Base-by-base conservation (phyloP, 2,797 vertebrate genomes). In the Myotis findleyi region DNA sequence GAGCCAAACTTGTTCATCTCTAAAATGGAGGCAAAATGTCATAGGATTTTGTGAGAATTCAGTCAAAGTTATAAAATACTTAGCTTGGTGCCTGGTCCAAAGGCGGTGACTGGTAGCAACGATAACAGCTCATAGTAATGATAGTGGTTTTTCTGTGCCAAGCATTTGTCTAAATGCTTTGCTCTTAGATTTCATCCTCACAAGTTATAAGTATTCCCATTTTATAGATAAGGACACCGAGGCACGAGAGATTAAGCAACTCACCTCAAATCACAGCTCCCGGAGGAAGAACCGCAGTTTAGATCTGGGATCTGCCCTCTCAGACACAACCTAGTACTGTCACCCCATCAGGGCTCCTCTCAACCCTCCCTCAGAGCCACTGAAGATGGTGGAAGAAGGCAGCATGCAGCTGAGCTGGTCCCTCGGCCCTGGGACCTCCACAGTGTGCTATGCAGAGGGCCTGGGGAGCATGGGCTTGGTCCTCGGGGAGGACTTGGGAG, bases 201-300 rank as follows among this genome's bases (percentile, higher is more conserved):
- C 33, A 38, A 11, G 44, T 41, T 49, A 5, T 30, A 44, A 27
- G 38, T 59, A 44, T 69, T 71, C 57, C 49, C 82, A 38, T n/a
- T 95, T 89, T 84, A 64, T 10, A 71, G 89, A 84, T 18, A 79
- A 83, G 66, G 18, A 76, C 53, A 68, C 81, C 11, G 8, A 95
- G 77, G 57, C 77, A 69, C 8, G 51, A 72, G 36, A 62, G 17
- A 49, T 14, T 33, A 33, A 41, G 25, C 14, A 16, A 33, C 59
- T 59, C 1, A 2, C 72, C 12, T 41, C 18, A 30, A 51, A 64
- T 47, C 51, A 30, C 16, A 38, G 23, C 44, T n/a, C 7, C 23
- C 2, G 0, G 64, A 57, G 59, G 18, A 17, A 51, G 38, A 38
- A 16, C 23, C 33, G 44, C 57, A 41, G 30, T 38, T 55, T 41